Base-by-base conservation (phyloP, 2,797 vertebrate species). In the Caiman crocodilus region DNA sequence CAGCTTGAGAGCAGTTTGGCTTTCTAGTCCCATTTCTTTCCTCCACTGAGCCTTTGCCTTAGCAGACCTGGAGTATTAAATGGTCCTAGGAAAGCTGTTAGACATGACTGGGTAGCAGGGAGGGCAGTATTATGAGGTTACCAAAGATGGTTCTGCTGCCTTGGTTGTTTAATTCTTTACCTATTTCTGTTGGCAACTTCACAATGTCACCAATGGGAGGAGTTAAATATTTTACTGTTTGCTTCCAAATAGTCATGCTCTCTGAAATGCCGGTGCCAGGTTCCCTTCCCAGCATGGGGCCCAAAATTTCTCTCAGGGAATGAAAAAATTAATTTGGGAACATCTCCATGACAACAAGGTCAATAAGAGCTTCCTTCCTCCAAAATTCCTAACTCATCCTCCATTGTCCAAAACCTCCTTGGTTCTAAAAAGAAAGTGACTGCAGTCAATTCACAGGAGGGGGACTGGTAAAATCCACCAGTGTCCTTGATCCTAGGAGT, bases 91-190 rank as follows among this genome's bases (percentile, higher is more conserved):
- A 80, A 82, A 80, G 30, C 76, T 91, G 59, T 79, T 26, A 82
- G 82, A 64, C 90, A 11, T 12, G 71, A 84, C 65, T 30, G 2
- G 73, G 57, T 10, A 59, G 80, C 79, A 88, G 87, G 79, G 69
- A 59, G 76, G 6, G 0, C 74, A 0, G 65, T 50, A 50, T 50
- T 50, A 50, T 50, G 42, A 50, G 63, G 89, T 97, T 95, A 93
- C 95, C 96, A 96, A 96, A 97, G 90, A 96, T 97, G 95, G 96
- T 88, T 64, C 63, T 26, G 84, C 94, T 96, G 92, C 84, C 90
- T 76, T 55, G 79, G 77, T 75, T 67, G 15, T 84, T 87, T 81
- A 82, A 77, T 15, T 90, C 79, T 86, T 96, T 85, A 57, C 42
- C 64, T 74, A 84, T 83, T 32, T 1, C 82, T 85, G 1, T 86